Evolutionary conservation across 2,888 invertebrate genomes (phyloP).

Genomic region (Homarus gammarus): DNA sequence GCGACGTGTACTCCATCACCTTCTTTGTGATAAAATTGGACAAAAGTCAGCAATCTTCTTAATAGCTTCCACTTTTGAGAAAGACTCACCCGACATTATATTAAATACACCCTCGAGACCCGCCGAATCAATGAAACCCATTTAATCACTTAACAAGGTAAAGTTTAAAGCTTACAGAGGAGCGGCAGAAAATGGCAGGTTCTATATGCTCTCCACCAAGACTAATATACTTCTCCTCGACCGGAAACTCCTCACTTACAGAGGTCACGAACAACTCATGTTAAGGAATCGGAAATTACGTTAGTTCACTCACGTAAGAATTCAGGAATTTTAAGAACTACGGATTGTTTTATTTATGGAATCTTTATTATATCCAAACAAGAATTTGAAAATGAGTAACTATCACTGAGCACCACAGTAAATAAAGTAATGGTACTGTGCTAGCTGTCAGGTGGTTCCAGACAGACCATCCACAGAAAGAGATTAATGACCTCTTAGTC

Average conservation of each 20-base stretch:
- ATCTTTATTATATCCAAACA: no score
- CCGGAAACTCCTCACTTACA: conserved; percentile 16
- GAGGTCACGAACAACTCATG: not conserved
- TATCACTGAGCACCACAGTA: no score
- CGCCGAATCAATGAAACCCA: conserved; percentile 29
- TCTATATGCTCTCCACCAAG: conserved; percentile 43
- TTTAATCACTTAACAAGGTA: conserved; percentile 43
- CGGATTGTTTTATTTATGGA: no score
- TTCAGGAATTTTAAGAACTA: no score
- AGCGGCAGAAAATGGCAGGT: conserved; percentile 48
- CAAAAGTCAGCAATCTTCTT: not conserved
- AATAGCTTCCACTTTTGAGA: conserved; percentile 12
- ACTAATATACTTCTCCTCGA: conserved; percentile 52
- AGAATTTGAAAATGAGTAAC: no score
- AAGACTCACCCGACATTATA: not conserved
- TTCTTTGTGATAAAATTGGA: not conserved
- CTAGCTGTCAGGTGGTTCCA: no score
- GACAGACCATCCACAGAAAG: no score
- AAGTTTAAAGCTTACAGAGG: conserved; percentile 40
- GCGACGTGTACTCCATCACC: not conserved
- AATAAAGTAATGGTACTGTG: no score
- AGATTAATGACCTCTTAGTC: no score
- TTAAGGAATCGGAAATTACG: no score
- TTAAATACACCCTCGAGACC: conserved; percentile 20
- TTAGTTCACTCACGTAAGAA: no score